Evolutionary conservation across 1,140 invertebrate genomes (phyloP), one percentile per base, ranked within the genome.

Genomic region (Cardiocondyla obscurior): DNA sequence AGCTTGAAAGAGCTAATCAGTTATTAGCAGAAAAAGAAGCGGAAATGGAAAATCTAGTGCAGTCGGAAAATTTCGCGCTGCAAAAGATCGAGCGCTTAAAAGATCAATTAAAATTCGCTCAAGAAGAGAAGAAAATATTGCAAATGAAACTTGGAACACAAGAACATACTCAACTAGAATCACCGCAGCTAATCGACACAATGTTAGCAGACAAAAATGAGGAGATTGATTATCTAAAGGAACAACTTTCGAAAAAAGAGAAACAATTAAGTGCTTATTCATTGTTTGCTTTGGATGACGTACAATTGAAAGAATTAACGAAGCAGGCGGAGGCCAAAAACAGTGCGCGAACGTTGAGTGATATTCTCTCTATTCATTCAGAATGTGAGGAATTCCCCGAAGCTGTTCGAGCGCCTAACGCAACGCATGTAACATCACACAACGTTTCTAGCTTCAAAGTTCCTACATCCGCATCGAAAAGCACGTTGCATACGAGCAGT

Each of bases 191-290:
- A 16, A 95, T 96, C 62, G 95, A 96, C 81, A 94, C 95, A 22
- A 95, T 96, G 89, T 88, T 96, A 62, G 94, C 95, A 0, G 96
- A 96, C 81, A 96, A 96, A 84, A 96, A 96, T 84, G 95, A 95
- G 44, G 96, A 96, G 85, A 96, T 96, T 28, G 96, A 96, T 87
- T 93, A 94, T 53, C 83, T 96, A 6, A 95, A 95, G 30, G 93
- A 95, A 1, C 95, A 95, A 72, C 83, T 95, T 7, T 89, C 89
- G 0, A 94, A 95, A 19, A 94, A 94, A 30, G 94, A 95, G 55
- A 94, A 94, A 73, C 93, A 95, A 58, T 83, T 95, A 0, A 92
- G 95, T 51, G 72, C 89, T 0, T 95, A 93, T 81, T 88, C 92
- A 5, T 93, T 95, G 19, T 87, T 95, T 25, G 95, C 95, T 89